Evolutionary conservation across 2,888 invertebrate genomes (phyloP).

Genomic region (Micoletzkya japonica): DNA sequence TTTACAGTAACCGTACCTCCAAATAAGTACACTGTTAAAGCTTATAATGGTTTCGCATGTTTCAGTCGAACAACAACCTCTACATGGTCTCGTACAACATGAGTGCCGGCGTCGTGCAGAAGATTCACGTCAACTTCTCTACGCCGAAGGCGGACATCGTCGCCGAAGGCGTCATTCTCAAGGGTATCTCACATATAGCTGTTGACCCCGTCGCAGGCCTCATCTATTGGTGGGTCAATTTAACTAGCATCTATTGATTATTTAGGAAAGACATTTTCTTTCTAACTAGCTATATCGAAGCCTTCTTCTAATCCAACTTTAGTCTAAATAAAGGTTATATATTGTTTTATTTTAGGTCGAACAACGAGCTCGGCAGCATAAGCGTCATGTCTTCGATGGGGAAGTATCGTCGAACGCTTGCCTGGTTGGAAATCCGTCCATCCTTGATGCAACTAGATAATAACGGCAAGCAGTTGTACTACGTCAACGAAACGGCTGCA

Average conservation of each 20-base stretch:
- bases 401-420: not conserved
- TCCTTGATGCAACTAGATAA: not conserved
- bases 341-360: conserved; percentile 4
- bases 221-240: conserved; percentile 14
- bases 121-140: not conserved
- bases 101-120: not conserved
- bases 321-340: too few species aligned
- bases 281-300: too few species aligned
- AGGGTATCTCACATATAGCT: conserved; percentile 5
- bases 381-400: not conserved
- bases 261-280: too few species aligned
- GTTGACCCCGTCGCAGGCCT: not conserved
- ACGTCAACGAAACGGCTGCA: conserved; percentile 19
- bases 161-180: conserved; percentile 3
- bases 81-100: conserved; percentile 19
- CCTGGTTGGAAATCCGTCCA: conserved; percentile 4
- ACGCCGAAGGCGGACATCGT: not conserved
- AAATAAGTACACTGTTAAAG: not conserved
- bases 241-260: not conserved
- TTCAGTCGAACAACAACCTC: conserved; percentile 1
- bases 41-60: not conserved
- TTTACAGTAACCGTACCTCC: not conserved
- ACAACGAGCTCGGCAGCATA: conserved; percentile 7
- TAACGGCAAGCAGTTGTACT: not conserved
- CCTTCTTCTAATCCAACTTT: too few species aligned